These are phyloP conservation scores for Hypercompe scribonia DNA, from an alignment of 2,888 invertebrate species.

Conservation along the genomic window DNA sequence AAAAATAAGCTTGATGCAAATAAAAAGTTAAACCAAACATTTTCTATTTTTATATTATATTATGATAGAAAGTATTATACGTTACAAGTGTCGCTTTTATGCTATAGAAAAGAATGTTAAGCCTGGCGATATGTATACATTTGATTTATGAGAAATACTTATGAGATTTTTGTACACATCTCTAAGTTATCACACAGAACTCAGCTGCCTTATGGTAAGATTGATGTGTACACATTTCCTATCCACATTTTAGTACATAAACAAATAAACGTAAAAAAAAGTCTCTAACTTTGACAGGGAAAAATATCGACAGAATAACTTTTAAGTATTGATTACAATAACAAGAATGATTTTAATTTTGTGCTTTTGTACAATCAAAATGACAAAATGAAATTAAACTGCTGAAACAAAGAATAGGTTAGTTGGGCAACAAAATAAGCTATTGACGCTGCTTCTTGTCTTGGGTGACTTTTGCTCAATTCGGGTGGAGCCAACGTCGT, in stretches of 20 bases:
- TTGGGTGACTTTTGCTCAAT: too few species aligned
- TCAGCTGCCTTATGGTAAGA: constrained; percentile 32
- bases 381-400: background rate
- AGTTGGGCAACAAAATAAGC: background rate
- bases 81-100: constrained; percentile 33
- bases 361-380: background rate
- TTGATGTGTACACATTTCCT: constrained; percentile 44
- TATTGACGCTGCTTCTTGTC: background rate
- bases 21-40: background rate
- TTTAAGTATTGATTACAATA: background rate
- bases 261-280: constrained; percentile 26
- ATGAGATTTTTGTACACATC: constrained; percentile 49
- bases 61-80: background rate
- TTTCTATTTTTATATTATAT: background rate
- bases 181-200: constrained; percentile 46
- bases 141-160: constrained; percentile 49
- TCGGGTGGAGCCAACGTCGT: too few species aligned
- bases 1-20: too few species aligned
- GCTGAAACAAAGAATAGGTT: background rate
- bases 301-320: background rate
- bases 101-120: constrained; percentile 40
- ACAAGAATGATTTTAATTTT: background rate
- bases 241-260: constrained; percentile 25
- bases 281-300: background rate
- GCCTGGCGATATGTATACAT: constrained; percentile 35